Evolutionary conservation across 2,113 vertebrate species (phyloP).

Genomic region (Euleptes europaea): DNA sequence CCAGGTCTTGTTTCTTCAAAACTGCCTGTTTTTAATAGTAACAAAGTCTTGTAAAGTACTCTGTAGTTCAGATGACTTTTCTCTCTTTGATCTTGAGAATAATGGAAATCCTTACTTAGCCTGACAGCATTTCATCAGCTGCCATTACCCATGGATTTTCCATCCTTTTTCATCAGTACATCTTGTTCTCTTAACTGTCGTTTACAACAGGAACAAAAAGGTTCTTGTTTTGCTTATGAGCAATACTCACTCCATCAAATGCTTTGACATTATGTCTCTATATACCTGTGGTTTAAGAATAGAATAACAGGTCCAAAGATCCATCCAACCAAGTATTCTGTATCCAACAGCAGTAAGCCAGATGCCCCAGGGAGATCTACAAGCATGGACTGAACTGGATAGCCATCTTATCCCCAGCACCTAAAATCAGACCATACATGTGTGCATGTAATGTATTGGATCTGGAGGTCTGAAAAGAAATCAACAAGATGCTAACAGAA

Average conservation of each 20-base stretch:
- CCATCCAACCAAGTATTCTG: no score
- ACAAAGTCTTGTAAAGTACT: no score
- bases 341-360: background rate
- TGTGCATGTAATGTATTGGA: background rate
- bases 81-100: no score
- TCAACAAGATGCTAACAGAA: no score
- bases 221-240: background rate
- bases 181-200: rapidly evolving
- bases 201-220: background rate
- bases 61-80: no score
- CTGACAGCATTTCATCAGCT: rapidly evolving
- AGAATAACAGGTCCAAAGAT: background rate
- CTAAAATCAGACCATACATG: background rate
- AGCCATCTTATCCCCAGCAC: no score
- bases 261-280: background rate
- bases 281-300: background rate
- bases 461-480: no score
- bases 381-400: no score
- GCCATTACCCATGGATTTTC: background rate
- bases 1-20: no score
- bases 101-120: background rate
- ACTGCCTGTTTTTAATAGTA: no score
- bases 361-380: background rate
- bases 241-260: background rate
- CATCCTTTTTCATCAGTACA: background rate